A percentile compares a stretch with the other conserved stretches of the same genome.
These are phyloP conservation scores for Limnephilus auricula DNA, from an alignment of 2,888 invertebrate species.

Conservation along the genomic window DNA sequence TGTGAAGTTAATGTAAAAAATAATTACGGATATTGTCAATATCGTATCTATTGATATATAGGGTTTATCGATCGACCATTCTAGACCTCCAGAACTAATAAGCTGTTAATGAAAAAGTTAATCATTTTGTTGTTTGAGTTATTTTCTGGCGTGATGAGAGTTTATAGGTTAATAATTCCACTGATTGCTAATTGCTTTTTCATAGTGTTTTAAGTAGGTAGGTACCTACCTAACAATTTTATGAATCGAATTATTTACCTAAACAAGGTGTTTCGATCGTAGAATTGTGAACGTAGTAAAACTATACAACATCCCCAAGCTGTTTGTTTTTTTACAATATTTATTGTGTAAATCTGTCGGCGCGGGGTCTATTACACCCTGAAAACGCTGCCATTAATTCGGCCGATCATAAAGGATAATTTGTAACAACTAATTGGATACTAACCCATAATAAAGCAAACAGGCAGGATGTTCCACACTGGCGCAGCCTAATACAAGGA, in stretches of 20 bases:
- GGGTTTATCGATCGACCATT: no score
- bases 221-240: no score
- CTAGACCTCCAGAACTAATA: no score
- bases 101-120: no score
- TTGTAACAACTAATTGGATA: slow-evolving; percentile 61
- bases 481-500: background rate
- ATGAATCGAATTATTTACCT: background rate
- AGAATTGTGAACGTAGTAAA: background rate
- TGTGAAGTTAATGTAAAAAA: no score
- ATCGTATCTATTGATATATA: no score
- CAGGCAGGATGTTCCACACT: background rate
- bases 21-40: no score
- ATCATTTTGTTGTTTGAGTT: no score
- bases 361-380: slow-evolving; percentile 17
- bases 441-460: slow-evolving; percentile 34
- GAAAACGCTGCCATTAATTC: slow-evolving; percentile 49
- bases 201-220: no score
- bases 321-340: slow-evolving; percentile 8
- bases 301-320: background rate
- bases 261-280: slow-evolving; percentile 4
- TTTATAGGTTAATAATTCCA: no score
- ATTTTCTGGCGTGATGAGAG: no score
- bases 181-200: no score
- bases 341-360: slow-evolving; percentile 41
- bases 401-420: slow-evolving; percentile 56